phyloP scores from a whole-genome alignment of 2,797 vertebrate species.

The Megaceryle alcyon region DNA sequence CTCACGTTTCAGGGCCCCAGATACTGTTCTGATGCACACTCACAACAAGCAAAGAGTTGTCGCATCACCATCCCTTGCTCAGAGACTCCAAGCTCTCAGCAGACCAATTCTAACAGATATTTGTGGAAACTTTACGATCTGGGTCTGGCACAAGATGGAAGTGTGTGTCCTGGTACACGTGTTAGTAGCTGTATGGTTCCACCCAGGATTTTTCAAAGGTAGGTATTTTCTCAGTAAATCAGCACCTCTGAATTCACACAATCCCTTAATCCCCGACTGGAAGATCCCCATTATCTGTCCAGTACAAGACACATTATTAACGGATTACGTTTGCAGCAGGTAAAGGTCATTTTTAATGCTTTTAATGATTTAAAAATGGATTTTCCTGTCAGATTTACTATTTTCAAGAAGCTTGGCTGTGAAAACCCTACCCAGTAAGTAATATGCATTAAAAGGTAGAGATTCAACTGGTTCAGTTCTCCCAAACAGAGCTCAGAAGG shows the following conservation, averaged over 20 bases:
- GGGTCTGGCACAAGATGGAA: not conserved
- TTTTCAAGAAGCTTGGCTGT: conserved; percentile 49
- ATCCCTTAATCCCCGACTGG: conserved; percentile 64
- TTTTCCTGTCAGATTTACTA: conserved; percentile 68
- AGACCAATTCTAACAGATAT: not conserved
- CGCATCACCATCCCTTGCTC: not conserved
- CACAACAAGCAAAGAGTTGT: no score
- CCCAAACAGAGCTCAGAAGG: not conserved
- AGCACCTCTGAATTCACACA: conserved; percentile 40
- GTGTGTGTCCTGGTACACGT: not conserved
- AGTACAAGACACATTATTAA: conserved; percentile 72
- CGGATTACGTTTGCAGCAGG: conserved; percentile 72
- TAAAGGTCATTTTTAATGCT: conserved; percentile 77
- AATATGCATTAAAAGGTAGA: not conserved
- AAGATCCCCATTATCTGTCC: conserved; percentile 73
- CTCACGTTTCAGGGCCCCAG: not conserved
- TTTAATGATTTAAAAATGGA: conserved; percentile 75
- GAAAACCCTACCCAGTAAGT: not conserved
- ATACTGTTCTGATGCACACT: not conserved
- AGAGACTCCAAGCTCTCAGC: not conserved
- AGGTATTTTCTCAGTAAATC: conserved; percentile 27
- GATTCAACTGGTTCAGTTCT: not conserved
- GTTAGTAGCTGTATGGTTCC: not conserved
- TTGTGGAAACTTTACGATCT: not conserved
- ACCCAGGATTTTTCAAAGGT: not conserved